Evolutionary conservation across 2,797 vertebrate genomes (phyloP).

Genomic region (Notolabrus celidotus): DNA sequence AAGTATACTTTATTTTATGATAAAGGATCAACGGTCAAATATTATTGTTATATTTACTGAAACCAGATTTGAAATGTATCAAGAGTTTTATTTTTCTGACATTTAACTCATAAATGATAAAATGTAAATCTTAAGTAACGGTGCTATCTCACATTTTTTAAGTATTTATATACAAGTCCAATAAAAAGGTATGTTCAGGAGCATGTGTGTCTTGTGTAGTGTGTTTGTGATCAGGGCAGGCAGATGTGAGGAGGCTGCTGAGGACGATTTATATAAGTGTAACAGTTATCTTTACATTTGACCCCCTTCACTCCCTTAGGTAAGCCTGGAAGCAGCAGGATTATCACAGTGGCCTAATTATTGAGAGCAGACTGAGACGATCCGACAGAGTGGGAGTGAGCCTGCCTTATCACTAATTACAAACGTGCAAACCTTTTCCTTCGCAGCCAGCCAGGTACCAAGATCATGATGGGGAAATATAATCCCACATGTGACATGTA

Average conservation of each 20-base stretch:
- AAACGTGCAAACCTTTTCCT: too few relatives aligned
- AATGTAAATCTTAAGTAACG: constrained; percentile 98
- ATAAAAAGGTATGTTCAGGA: constrained; percentile 93
- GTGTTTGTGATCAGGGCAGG: neutral
- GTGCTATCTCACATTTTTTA: constrained; percentile 99
- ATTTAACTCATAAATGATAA: constrained; percentile 99
- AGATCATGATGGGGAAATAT: too few relatives aligned
- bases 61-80: constrained; percentile 99
- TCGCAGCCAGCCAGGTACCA: too few relatives aligned
- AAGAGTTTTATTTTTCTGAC: constrained; percentile 99
- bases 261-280: constrained; percentile 5
- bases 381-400: constrained; percentile 11
- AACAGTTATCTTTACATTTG: constrained; percentile 44
- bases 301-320: constrained; percentile 26
- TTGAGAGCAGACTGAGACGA: constrained; percentile 15
- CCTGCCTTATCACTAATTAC: too few relatives aligned
- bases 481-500: too few relatives aligned
- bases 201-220: constrained; percentile 64
- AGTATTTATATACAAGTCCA: constrained; percentile 99
- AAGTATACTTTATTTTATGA: constrained; percentile 99
- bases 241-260: constrained; percentile 2
- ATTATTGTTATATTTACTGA: constrained; percentile 99
- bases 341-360: constrained; percentile 56
- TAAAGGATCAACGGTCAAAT: constrained; percentile 99
- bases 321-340: constrained; percentile 19